phyloP scores from a whole-genome alignment of 2,113 vertebrate genomes.

The Fulica atra region DNA sequence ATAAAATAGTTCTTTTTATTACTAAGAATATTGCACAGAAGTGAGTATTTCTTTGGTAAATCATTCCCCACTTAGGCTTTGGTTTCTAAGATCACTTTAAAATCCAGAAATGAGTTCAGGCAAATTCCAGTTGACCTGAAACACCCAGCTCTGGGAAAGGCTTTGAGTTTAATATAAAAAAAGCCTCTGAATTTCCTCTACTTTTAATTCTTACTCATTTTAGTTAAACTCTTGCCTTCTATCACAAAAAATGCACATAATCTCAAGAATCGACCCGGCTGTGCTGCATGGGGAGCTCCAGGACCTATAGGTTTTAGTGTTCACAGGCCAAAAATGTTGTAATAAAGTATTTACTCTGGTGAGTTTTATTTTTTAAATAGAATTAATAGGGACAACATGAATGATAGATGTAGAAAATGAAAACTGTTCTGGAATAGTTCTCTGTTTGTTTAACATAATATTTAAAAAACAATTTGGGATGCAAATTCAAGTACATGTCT shows the following conservation, averaged over 20 bases:
- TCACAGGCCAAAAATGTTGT: not conserved
- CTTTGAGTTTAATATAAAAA: slow-evolving; percentile 56
- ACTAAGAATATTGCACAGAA: slow-evolving; percentile 31
- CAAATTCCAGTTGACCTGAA: slow-evolving; percentile 56
- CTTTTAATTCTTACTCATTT: slow-evolving; percentile 56
- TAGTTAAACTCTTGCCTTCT: slow-evolving; percentile 26
- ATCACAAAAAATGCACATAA: slow-evolving; percentile 3
- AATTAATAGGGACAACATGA: not conserved
- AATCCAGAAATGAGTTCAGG: slow-evolving; percentile 58
- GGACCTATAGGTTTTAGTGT: not conserved
- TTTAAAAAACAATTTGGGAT: not conserved
- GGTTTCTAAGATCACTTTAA: slow-evolving; percentile 59
- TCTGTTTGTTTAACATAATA: not conserved
- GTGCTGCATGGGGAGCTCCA: not conserved
- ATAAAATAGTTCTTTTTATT: slow-evolving; percentile 4
- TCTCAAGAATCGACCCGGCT: not conserved
- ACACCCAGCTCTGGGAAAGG: slow-evolving; percentile 41
- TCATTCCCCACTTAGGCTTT: slow-evolving; percentile 32
- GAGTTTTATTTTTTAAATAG: not conserved
- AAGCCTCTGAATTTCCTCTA: slow-evolving; percentile 24
- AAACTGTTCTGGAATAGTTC: not conserved
- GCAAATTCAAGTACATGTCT: not conserved
- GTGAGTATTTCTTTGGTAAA: slow-evolving; percentile 20
- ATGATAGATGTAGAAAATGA: not conserved
- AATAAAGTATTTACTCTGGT: not conserved